Base-by-base conservation (phyloP, 2,888 invertebrate species). In the Parnassius glacialis region DNA sequence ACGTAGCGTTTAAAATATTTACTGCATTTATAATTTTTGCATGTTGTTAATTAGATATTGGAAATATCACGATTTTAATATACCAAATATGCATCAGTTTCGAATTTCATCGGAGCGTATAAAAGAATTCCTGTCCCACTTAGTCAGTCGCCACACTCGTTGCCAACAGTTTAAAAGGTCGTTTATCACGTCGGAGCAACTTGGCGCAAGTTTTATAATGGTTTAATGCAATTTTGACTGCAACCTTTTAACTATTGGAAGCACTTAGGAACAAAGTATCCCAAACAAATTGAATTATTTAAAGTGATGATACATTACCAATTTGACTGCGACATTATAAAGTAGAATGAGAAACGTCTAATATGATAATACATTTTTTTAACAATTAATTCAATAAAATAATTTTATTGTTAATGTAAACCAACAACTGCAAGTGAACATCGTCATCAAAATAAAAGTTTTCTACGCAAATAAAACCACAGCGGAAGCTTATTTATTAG, bases 101-200 rank as follows among this genome's bases (percentile, higher is more conserved):
- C 54, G 63, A 63, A 65, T 66, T 64, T 63, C 57, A 61, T 67
- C 64, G 65, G 59, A 67, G 65, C 64, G 63, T 65, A 60, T 67
- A 68, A 65, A 67, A 60, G 52, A 59, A 65, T 67, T 65, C 65
- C 61, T 61, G 65, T 61, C 69, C 71, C 74, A 76, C 73, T 78
- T 74, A 75, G 64, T 71, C 64, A 67, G 60, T 67, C 59, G 67
- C 71, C 72, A 74, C 74, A 68, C 66, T 65, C 72, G 85, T 77
- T 86, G 83, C 84, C 85, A 87, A 85, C 86, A 85, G 78, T 87
- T 88, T 85, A 87, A 87, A 85, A 83, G 74, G 78, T 78, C 83
- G 79, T 90, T 84, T 83, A 84, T 89, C 85, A 87, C 74, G 61
- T 51, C 68, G 70, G 69, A 68, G 70, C 70, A 75, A 78, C 74